A percentile compares a stretch with the other conserved stretches of the same genome.
These are phyloP conservation scores for Chelonus insularis DNA, from an alignment of 1,140 invertebrate species.

Conservation along the genomic window DNA sequence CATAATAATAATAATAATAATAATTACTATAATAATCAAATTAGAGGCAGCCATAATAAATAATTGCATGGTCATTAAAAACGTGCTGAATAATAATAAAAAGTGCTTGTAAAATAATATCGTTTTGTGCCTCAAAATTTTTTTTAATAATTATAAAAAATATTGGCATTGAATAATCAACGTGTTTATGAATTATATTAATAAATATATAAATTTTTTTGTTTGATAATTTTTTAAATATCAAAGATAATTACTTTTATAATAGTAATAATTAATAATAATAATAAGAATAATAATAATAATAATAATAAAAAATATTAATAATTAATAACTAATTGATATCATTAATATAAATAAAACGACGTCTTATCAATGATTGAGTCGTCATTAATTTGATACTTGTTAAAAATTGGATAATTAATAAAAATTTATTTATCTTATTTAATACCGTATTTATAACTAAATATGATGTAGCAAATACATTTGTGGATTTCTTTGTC, in stretches of 20 bases:
- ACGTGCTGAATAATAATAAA: conserved; percentile 23
- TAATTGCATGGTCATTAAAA: conserved; percentile 16
- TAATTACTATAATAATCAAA: conserved; percentile 4
- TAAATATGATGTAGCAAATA: too few species aligned
- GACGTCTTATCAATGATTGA: too few species aligned
- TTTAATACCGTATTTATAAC: too few species aligned
- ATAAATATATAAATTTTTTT: conserved; percentile 15
- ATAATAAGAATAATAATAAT: too few species aligned
- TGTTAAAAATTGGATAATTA: too few species aligned
- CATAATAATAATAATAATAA: conserved; percentile 3
- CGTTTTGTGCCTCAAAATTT: conserved; percentile 12
- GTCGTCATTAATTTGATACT: too few species aligned
- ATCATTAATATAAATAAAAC: too few species aligned
- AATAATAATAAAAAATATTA: conserved; percentile 12
- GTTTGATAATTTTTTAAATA: neutral
- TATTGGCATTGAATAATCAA: conserved; percentile 24
- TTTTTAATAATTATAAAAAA: conserved; percentile 22
- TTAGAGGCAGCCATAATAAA: conserved; percentile 15
- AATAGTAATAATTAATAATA: too few species aligned
- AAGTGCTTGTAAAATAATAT: conserved; percentile 21
- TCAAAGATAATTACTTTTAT: too few species aligned
- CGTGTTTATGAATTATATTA: conserved; percentile 21
- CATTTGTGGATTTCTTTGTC: too few species aligned
- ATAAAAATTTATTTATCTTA: too few species aligned
- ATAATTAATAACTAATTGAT: too few species aligned